These are phyloP conservation scores for Phytoseiulus persimilis DNA, from an alignment of 2,888 invertebrate genomes.

Conservation along the genomic window DNA sequence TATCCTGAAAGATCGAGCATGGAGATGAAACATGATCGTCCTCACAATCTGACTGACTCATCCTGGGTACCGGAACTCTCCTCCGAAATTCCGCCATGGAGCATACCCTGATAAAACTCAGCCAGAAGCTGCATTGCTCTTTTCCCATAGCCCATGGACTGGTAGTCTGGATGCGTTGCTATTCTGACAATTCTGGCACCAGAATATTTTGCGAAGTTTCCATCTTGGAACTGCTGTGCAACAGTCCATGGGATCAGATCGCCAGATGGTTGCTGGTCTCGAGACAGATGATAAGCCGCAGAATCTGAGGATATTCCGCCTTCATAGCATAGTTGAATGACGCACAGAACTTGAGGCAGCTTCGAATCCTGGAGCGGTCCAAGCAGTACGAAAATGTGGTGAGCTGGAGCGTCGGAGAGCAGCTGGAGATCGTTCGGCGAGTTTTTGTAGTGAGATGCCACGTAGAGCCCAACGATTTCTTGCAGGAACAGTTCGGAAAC, in stretches of 20 bases:
- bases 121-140: slow-evolving; percentile 73
- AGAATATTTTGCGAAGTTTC: slow-evolving; percentile 76
- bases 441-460: slow-evolving; percentile 98
- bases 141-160: slow-evolving; percentile 94
- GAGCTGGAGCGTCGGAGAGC: slow-evolving; percentile 96
- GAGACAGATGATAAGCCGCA: slow-evolving; percentile 67
- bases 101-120: slow-evolving; percentile 75
- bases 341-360: slow-evolving; percentile 86
- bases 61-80: not conserved
- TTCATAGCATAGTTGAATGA: slow-evolving; percentile 69
- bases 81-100: not conserved
- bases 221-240: slow-evolving; percentile 88
- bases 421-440: slow-evolving; percentile 96
- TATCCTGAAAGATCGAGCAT: too few species aligned
- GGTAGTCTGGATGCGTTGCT: slow-evolving; percentile 96
- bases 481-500: slow-evolving; percentile 64
- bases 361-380: slow-evolving; percentile 63
- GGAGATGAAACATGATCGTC: too few species aligned
- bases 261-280: slow-evolving; percentile 83
- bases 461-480: slow-evolving; percentile 80
- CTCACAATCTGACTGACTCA: too few species aligned
- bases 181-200: slow-evolving; percentile 90
- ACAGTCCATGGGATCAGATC: slow-evolving; percentile 98
- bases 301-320: slow-evolving; percentile 60
- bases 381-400: slow-evolving; percentile 87